phyloP scores from a whole-genome alignment of 1,140 invertebrate species.

The Lucilia sericata region DNA sequence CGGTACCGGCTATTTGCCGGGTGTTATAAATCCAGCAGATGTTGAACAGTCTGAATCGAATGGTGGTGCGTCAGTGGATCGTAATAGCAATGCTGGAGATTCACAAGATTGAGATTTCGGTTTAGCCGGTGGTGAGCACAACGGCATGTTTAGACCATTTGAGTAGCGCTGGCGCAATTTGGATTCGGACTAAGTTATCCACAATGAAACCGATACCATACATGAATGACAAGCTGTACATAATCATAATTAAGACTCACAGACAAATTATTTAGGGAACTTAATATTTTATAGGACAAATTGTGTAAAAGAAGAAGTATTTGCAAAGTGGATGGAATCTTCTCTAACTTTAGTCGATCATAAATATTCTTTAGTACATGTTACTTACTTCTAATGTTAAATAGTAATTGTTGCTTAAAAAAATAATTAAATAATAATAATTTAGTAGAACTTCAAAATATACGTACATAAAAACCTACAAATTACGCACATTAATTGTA shows the following conservation, averaged over 20 bases:
- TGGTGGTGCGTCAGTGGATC: constrained; percentile 53
- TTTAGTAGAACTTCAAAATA: constrained; percentile 31
- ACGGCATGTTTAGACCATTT: constrained; percentile 58
- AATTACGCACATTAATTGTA: not conserved
- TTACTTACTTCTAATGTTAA: constrained; percentile 8
- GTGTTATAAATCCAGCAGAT: constrained; percentile 77
- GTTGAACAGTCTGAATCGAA: constrained; percentile 65
- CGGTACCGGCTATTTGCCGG: constrained; percentile 83
- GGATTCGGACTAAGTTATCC: not conserved
- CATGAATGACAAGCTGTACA: not conserved
- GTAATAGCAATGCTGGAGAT: constrained; percentile 54
- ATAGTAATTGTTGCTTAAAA: not conserved
- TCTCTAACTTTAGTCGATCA: not conserved
- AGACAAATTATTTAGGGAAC: constrained; percentile 26
- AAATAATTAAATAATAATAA: constrained; percentile 10
- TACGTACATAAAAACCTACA: not conserved
- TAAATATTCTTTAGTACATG: not conserved
- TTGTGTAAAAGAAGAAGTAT: not conserved
- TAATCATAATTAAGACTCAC: constrained; percentile 12
- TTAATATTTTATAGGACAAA: not conserved
- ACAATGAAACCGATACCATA: not conserved
- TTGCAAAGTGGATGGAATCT: not conserved
- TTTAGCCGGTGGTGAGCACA: constrained; percentile 48
- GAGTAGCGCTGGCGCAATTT: constrained; percentile 50
- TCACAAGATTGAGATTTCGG: constrained; percentile 58